Conservation (phyloP, 2,113 vertebrate genomes). For the Microtus montanus region DNA sequence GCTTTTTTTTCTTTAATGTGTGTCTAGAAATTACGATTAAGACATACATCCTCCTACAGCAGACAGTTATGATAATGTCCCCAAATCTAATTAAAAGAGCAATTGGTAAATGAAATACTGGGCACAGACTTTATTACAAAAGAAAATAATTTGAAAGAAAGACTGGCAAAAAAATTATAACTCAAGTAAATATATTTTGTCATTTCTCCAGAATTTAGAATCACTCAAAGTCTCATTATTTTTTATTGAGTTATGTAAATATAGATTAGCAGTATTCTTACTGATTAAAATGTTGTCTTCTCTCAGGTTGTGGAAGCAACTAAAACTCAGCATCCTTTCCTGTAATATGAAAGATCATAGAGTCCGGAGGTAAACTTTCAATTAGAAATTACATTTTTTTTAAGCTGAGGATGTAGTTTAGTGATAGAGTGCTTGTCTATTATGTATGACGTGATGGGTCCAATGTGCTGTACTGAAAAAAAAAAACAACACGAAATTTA, state of each 20-base stretch:
- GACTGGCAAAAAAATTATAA: not conserved
- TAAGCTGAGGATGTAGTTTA: not conserved
- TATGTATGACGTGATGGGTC: not conserved
- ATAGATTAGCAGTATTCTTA: not conserved
- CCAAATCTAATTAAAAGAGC: not conserved
- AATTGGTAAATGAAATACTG: not conserved
- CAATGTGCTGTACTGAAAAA: not conserved
- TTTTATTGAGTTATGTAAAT: not conserved
- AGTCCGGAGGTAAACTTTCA: not conserved
- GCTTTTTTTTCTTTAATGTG: not conserved
- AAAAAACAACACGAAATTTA: not conserved
- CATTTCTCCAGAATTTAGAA: not conserved
- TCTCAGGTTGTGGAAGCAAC: not conserved
- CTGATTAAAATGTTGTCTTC: not conserved
- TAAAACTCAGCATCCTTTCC: not conserved
- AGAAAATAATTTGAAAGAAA: not conserved
- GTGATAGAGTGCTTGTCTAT: not conserved
- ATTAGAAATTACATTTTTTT: not conserved
- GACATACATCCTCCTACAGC: not conserved
- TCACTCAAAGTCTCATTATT: not conserved
- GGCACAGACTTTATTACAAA: not conserved
- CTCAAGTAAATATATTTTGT: not conserved
- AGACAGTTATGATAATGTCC: not conserved
- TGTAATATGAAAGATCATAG: not conserved
- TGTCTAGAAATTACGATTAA: not conserved